These are phyloP conservation scores for Neodontobutis hainanensis DNA, from an alignment of 2,113 vertebrate species.

Conservation along the genomic window DNA sequence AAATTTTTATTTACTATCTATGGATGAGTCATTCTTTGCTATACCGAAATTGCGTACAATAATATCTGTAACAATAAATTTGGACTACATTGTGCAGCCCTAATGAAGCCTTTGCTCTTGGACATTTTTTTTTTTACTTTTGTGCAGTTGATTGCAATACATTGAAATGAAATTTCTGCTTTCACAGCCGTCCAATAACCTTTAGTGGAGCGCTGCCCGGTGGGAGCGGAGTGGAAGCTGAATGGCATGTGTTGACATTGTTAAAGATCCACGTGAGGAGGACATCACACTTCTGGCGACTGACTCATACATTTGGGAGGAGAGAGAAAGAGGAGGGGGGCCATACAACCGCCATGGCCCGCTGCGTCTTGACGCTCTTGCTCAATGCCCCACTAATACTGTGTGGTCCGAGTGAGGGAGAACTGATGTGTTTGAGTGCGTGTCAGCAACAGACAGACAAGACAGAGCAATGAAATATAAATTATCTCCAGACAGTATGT, in stretches of 20 bases:
- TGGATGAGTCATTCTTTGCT: no score
- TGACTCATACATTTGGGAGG: constrained; percentile 34
- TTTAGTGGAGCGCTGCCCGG: constrained; percentile 32
- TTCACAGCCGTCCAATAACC: constrained; percentile 36
- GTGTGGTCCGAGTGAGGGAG: constrained; percentile 17
- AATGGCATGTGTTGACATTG: constrained; percentile 64
- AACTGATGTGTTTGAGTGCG: constrained; percentile 6
- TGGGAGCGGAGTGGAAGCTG: constrained; percentile 36
- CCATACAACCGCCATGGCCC: constrained; percentile 2
- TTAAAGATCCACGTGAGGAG: constrained; percentile 59
- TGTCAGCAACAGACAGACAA: constrained; percentile 14
- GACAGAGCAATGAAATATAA: constrained; percentile 39
- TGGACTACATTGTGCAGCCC: no score
- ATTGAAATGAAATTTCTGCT: neutral
- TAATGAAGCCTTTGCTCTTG: no score
- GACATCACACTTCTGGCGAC: constrained; percentile 50
- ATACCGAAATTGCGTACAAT: no score
- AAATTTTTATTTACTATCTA: no score
- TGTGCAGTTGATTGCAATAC: no score
- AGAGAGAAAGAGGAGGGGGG: neutral
- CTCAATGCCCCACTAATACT: constrained; percentile 23
- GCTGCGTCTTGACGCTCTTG: constrained; percentile 30
- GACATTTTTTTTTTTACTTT: no score
- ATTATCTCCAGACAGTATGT: constrained; percentile 17
- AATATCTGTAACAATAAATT: no score